Percentiles rank a stretch among this genome's conserved stretches.
Evolutionary conservation across 2,113 vertebrate species (phyloP).

Genomic region (Marmota monax): DNA sequence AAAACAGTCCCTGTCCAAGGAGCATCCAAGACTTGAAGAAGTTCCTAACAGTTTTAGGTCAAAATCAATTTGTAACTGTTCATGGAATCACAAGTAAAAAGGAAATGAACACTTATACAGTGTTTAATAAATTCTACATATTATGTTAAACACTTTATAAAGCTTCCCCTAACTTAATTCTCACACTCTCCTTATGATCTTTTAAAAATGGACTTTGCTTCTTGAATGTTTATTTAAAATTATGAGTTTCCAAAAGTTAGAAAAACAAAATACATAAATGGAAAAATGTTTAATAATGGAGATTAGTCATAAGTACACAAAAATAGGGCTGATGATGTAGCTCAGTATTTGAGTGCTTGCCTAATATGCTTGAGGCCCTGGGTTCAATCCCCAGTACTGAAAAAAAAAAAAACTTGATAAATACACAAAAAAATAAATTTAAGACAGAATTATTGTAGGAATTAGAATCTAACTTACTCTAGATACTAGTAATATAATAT

Average conservation of each 20-base stretch:
- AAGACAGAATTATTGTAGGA: background rate
- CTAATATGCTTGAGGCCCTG: no score
- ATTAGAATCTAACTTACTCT: slow-evolving; percentile 17
- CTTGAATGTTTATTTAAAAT: slow-evolving; percentile 7
- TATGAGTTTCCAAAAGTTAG: background rate
- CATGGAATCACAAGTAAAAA: slow-evolving; percentile 42
- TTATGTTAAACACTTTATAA: slow-evolving; percentile 27
- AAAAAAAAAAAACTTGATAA: no score
- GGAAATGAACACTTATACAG: background rate
- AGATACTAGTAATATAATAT: background rate
- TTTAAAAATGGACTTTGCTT: background rate
- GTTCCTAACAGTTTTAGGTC: background rate
- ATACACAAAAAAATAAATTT: background rate
- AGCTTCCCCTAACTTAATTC: slow-evolving; percentile 20
- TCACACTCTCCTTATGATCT: slow-evolving; percentile 14
- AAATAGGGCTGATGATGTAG: background rate
- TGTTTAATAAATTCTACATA: slow-evolving; percentile 50
- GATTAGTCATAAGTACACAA: background rate
- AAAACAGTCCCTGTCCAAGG: slow-evolving; percentile 39
- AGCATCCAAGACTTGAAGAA: background rate
- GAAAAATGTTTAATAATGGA: background rate
- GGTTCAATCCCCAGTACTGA: no score
- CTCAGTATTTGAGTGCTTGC: background rate
- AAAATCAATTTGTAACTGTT: slow-evolving; percentile 54
- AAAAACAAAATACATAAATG: slow-evolving; percentile 27